phyloP scores from a whole-genome alignment of 1,140 invertebrate species.

The Artemia franciscana region DNA sequence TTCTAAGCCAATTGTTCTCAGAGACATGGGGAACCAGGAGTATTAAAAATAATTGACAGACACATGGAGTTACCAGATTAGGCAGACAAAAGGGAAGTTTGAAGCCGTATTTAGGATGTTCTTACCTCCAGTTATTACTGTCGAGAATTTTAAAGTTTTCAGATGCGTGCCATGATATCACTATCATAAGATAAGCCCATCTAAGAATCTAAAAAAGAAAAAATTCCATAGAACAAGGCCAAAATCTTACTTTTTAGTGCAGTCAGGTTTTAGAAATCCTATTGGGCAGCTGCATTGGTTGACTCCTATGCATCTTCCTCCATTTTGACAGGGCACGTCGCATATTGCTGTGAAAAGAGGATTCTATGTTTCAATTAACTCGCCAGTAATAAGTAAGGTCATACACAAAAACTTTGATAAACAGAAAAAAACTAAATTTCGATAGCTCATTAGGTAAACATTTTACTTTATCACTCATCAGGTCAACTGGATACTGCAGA shows the following conservation, averaged over 20 bases:
- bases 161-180: neutral
- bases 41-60: too few species aligned
- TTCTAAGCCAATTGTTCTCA: too few species aligned
- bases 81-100: too few species aligned
- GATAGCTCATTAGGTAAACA: neutral
- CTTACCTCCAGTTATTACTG: neutral
- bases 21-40: too few species aligned
- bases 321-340: neutral
- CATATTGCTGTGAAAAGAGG: neutral
- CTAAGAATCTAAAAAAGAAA: neutral
- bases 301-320: neutral
- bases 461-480: neutral
- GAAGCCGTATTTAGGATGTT: too few species aligned
- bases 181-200: neutral
- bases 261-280: neutral
- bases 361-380: neutral
- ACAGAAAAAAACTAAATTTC: neutral
- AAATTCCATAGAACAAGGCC: neutral
- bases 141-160: neutral
- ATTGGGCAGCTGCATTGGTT: neutral
- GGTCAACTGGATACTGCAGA: neutral
- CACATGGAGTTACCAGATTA: too few species aligned
- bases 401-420: too few species aligned
- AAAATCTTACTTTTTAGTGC: neutral
- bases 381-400: neutral